Conservation (phyloP, 2,888 invertebrate genomes). For the Standfussiana lucernea region DNA sequence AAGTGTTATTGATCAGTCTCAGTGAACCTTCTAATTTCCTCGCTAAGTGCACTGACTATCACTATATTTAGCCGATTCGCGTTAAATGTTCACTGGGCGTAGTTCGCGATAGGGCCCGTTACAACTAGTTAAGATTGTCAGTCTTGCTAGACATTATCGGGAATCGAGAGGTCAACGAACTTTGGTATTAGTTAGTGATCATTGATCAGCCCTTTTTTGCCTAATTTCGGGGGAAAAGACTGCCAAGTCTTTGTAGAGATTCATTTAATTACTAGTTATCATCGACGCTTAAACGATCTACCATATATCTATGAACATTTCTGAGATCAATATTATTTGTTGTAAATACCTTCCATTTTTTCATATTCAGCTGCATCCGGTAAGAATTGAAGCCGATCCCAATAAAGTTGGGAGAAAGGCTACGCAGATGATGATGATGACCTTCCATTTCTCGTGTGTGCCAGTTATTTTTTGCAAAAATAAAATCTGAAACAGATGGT, state of each 20-base stretch:
- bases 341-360: neutral
- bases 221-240: slow-evolving; percentile 5
- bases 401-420: no score
- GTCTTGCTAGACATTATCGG: slow-evolving; percentile 48
- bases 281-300: neutral
- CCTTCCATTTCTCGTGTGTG: neutral
- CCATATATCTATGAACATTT: neutral
- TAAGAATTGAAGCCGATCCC: no score
- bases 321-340: neutral
- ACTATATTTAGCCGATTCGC: slow-evolving; percentile 28
- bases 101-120: slow-evolving; percentile 52
- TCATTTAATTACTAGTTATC: neutral
- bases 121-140: slow-evolving; percentile 59
- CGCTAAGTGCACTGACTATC: neutral
- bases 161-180: slow-evolving; percentile 51
- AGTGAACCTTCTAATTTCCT: slow-evolving; percentile 28
- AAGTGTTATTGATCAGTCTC: neutral
- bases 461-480: neutral
- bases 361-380: no score
- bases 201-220: slow-evolving; percentile 23
- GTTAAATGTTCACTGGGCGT: slow-evolving; percentile 59
- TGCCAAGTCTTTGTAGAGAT: neutral
- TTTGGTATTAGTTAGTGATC: slow-evolving; percentile 31
- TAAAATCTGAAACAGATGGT: neutral
- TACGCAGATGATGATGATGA: no score